Conservation (phyloP, 2,888 invertebrate genomes). For the Napeogenes sylphis region DNA sequence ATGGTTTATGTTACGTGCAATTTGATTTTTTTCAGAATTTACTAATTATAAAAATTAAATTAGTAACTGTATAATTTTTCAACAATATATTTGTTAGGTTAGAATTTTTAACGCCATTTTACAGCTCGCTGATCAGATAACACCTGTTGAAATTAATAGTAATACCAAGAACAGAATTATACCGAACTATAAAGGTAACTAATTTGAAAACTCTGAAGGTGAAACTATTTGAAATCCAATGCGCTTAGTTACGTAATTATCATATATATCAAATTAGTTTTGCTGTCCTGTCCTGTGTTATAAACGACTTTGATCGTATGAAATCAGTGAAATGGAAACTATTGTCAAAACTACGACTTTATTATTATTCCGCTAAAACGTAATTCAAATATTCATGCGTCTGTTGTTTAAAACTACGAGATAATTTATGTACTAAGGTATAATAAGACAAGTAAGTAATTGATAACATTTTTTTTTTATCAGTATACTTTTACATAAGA, state of each 20-base stretch:
- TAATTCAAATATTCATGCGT: not conserved
- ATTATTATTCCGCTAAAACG: too few species aligned
- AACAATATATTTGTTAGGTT: too few species aligned
- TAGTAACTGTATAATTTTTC: too few species aligned
- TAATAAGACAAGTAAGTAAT: too few species aligned
- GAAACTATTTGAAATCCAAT: not conserved
- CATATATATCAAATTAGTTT: not conserved
- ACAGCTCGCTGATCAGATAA: too few species aligned
- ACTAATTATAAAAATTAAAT: too few species aligned
- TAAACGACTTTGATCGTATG: conserved; percentile 5
- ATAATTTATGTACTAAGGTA: too few species aligned
- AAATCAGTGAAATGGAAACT: conserved; percentile 24
- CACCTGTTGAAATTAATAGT: not conserved
- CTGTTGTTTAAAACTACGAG: not conserved
- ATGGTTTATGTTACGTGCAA: too few species aligned
- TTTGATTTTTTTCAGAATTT: too few species aligned
- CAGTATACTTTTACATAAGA: too few species aligned
- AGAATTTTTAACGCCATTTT: too few species aligned
- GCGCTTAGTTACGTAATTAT: not conserved
- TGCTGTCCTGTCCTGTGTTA: not conserved
- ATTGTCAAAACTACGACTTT: conserved; percentile 14
- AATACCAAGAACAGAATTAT: not conserved
- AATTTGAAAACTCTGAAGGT: not conserved
- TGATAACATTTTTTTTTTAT: too few species aligned
- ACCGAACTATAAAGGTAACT: not conserved